Base-by-base conservation (phyloP, 2,113 vertebrate species). In the Siniperca knerii region DNA sequence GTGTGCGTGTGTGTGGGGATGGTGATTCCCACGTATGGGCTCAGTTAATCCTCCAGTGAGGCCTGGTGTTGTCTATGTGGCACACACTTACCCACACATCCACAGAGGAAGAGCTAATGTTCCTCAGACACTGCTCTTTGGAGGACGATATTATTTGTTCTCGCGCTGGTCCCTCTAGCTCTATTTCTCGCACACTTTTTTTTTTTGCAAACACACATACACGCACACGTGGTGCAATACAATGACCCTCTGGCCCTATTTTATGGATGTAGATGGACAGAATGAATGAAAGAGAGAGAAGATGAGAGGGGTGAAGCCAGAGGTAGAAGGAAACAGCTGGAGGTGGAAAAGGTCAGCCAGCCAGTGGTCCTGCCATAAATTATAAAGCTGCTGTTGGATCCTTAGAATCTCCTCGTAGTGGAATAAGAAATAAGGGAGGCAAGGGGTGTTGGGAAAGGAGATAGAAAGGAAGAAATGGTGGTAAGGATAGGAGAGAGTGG, bases 41-140 rank as follows among this genome's bases (percentile, higher is more conserved):
- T 71, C 66, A 89, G 83, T 78, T 93, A 92, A 94, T 94, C 88
- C 87, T 76, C 77, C 89, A 87, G 82, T 85, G 80, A 78, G 76
- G 71, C 76, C 79, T 77, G 61, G 65, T 85, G 84, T 70, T 88
- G 87, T 85, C 75, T 73, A 33, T 84, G 81, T 82, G 68, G 60
- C 81, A 87, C 77, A 77, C 68, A 35, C 79, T 81, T 73, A 80
- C 66, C 61, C 77, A 77, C 62, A 85, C 67, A 67, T 35, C 70
- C 77, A 71, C 55, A 58, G 57, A 73, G 37, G 76, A 89, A 79
- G 79, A 44, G 68, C 65, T 85, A 88, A 79, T 92, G 87, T 90
- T 83, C 87, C 83, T 88, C 64, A 80, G 87, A 73, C 61, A 40
- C 73, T 77, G 87, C 81, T 86, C 86, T 91, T 87, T 88, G 81